These are phyloP conservation scores for Piaya cayana DNA, from an alignment of 2,113 vertebrate genomes.

Conservation along the genomic window DNA sequence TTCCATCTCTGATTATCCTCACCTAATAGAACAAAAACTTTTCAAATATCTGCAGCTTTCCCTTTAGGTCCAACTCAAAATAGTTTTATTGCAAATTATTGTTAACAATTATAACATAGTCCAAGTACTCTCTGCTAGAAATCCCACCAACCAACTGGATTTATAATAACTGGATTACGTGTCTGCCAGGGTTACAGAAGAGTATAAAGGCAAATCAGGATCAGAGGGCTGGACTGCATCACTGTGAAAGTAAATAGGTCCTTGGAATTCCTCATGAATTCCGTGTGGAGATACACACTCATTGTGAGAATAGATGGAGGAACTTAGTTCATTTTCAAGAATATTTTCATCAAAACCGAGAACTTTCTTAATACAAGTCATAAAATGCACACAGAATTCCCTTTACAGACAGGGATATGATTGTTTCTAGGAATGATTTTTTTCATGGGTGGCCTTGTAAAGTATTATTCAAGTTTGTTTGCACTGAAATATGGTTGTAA, in stretches of 20 bases:
- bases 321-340: background rate
- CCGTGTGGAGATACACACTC: background rate
- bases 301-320: background rate
- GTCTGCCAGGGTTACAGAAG: background rate
- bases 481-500: constrained; percentile 15
- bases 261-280: background rate
- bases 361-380: background rate
- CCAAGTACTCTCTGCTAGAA: background rate
- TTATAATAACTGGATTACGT: background rate
- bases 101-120: background rate
- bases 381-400: background rate
- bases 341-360: background rate
- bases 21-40: background rate
- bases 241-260: background rate
- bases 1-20: background rate
- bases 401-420: background rate
- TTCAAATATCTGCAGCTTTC: background rate
- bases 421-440: background rate
- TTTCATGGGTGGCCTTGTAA: background rate
- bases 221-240: background rate
- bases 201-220: background rate
- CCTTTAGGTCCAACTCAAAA: background rate
- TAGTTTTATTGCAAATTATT: background rate
- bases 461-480: constrained; percentile 21
- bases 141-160: background rate